A percentile compares a stretch with the other conserved stretches of the same genome.
phyloP scores from a whole-genome alignment of 2,888 invertebrate genomes.

The Parnassius orleans region DNA sequence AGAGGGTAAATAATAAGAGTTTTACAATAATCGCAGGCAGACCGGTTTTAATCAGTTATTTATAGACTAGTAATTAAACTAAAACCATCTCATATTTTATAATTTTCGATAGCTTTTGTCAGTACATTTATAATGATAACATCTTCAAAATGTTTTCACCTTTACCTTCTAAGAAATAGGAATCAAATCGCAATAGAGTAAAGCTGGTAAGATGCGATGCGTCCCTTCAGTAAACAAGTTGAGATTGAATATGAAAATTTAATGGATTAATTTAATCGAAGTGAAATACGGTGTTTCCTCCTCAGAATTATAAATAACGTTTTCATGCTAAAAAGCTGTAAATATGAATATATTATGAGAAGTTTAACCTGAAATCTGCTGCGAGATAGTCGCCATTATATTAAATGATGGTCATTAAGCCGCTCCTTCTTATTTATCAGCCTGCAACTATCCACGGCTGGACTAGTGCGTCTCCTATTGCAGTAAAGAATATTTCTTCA shows the following conservation, averaged over 20 bases:
- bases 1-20: too few relatives aligned
- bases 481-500: too few relatives aligned
- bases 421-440: too few relatives aligned
- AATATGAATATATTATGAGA: conserved; percentile 7
- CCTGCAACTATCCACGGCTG: too few relatives aligned
- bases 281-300: conserved; percentile 59
- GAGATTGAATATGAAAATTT: conserved; percentile 91
- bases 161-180: conserved; percentile 26
- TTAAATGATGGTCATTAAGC: too few relatives aligned
- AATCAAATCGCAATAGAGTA: conserved; percentile 30
- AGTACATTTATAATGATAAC: conserved; percentile 32
- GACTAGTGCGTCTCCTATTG: too few relatives aligned
- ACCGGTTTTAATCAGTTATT: too few relatives aligned
- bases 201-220: conserved; percentile 47
- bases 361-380: neutral
- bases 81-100: too few relatives aligned
- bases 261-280: conserved; percentile 86
- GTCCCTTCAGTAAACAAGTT: conserved; percentile 84
- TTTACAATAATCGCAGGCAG: too few relatives aligned
- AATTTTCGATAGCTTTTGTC: conserved; percentile 24
- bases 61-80: too few relatives aligned
- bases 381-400: neutral
- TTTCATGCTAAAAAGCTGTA: conserved; percentile 28
- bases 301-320: conserved; percentile 51
- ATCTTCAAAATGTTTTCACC: conserved; percentile 14